A percentile compares a stretch with the other conserved stretches of the same genome.
phyloP scores from a whole-genome alignment of 2,888 invertebrate species.

The Nyleta sp. region DNA sequence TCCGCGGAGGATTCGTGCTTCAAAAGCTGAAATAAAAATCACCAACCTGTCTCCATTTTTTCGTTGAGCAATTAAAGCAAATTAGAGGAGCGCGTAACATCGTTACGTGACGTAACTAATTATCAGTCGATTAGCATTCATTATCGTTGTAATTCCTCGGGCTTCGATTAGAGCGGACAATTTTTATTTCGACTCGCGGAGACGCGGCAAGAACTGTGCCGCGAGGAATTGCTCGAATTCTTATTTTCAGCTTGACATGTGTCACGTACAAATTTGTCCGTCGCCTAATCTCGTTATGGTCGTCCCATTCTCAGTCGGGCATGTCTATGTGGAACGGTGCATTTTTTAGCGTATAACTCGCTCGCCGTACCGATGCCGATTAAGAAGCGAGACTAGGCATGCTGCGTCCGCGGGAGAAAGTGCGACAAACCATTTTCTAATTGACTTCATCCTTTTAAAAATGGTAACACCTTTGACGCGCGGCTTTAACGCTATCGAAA shows the following conservation, averaged over 20 bases:
- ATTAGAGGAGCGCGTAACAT: slow-evolving; percentile 21
- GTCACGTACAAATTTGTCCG: slow-evolving; percentile 27
- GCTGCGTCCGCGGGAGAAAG: slow-evolving; percentile 73
- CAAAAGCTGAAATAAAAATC: slow-evolving; percentile 1
- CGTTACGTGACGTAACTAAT: slow-evolving; percentile 16
- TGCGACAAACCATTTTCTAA: slow-evolving; percentile 78
- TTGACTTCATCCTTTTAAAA: slow-evolving; percentile 78
- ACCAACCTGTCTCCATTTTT: background rate
- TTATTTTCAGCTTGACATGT: slow-evolving; percentile 15
- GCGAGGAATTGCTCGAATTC: slow-evolving; percentile 4
- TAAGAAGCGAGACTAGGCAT: slow-evolving; percentile 60
- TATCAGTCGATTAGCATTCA: slow-evolving; percentile 22
- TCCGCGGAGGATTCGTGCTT: background rate
- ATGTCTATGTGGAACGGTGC: slow-evolving; percentile 36
- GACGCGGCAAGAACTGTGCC: slow-evolving; percentile 4
- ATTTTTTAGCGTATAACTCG: slow-evolving; percentile 56
- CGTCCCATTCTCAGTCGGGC: slow-evolving; percentile 31
- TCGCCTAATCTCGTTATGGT: slow-evolving; percentile 27
- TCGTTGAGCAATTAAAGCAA: slow-evolving; percentile 1
- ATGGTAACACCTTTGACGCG: slow-evolving; percentile 67
- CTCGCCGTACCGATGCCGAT: slow-evolving; percentile 56
- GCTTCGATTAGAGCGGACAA: background rate
- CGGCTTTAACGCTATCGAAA: slow-evolving; percentile 36
- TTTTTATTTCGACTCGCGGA: background rate
- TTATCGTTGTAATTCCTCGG: background rate